Evolutionary conservation across 2,797 vertebrate species (phyloP).

Genomic region (Enteromius trimaculatus): DNA sequence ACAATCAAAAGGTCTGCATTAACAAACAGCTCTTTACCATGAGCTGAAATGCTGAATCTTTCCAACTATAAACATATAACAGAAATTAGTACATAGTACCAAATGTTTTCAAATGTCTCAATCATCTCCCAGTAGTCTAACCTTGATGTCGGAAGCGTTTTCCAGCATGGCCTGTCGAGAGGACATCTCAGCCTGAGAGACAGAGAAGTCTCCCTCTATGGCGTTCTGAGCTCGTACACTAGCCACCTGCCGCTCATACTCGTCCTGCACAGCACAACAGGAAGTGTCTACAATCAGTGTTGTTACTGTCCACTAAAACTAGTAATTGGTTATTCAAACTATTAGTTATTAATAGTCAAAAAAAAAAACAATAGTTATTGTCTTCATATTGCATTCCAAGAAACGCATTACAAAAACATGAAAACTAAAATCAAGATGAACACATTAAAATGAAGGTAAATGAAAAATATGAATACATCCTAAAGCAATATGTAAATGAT

Average conservation of each 20-base stretch:
- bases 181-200: conserved; percentile 91
- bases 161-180: conserved; percentile 94
- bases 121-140: conserved; percentile 47
- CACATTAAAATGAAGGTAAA: not conserved
- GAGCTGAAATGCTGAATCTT: conserved; percentile 94
- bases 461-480: not conserved
- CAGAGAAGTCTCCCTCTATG: conserved; percentile 88
- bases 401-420: too few species aligned
- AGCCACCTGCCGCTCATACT: conserved; percentile 87
- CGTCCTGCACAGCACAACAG: conserved; percentile 75
- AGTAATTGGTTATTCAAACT: not conserved
- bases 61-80: conserved; percentile 78
- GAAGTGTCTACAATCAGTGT: not conserved
- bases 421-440: not conserved
- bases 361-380: too few species aligned
- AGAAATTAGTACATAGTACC: not conserved
- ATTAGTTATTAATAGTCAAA: too few species aligned
- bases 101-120: not conserved
- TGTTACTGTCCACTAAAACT: not conserved
- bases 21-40: conserved; percentile 92
- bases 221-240: conserved; percentile 83
- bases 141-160: conserved; percentile 95
- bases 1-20: conserved; percentile 93
- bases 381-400: too few species aligned
- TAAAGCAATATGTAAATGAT: not conserved